Percentiles rank a stretch among this genome's conserved stretches.
Evolutionary conservation across 2,113 vertebrate species (phyloP).

Genomic region (Ellobius talpinus): DNA sequence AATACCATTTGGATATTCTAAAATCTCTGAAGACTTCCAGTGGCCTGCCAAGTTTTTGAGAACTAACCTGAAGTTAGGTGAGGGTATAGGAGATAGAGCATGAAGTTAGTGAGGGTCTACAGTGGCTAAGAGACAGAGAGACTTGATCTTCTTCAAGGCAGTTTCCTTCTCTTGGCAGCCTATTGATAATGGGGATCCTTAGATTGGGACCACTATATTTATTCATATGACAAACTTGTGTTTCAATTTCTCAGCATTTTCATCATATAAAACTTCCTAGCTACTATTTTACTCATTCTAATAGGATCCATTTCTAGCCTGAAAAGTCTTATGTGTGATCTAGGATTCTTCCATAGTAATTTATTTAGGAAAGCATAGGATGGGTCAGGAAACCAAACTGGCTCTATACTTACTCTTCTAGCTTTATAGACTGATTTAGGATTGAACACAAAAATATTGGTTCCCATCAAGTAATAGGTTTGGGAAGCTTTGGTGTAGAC

Average conservation of each 20-base stretch:
- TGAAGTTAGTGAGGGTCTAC: neutral
- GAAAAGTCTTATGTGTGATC: neutral
- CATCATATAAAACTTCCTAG: neutral
- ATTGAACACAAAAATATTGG: neutral
- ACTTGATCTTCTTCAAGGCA: neutral
- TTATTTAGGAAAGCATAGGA: neutral
- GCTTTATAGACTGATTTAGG: neutral
- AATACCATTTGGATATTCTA: slow-evolving; percentile 15
- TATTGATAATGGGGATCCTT: neutral
- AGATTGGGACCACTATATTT: neutral
- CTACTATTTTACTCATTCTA: neutral
- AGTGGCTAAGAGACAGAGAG: neutral
- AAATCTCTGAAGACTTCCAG: neutral
- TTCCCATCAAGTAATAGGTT: neutral
- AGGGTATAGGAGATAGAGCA: neutral
- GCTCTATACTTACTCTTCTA: neutral
- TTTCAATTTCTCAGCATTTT: neutral
- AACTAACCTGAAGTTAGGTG: neutral
- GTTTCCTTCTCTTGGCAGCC: neutral
- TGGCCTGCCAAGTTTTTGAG: slow-evolving; percentile 18
- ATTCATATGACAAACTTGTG: neutral
- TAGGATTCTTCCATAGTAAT: neutral
- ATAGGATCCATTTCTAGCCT: neutral
- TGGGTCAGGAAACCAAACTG: neutral
- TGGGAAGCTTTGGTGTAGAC: neutral